A percentile compares a stretch with the other conserved stretches of the same genome.
Evolutionary conservation across 2,797 vertebrate species (phyloP).

Genomic region (Emys orbicularis): DNA sequence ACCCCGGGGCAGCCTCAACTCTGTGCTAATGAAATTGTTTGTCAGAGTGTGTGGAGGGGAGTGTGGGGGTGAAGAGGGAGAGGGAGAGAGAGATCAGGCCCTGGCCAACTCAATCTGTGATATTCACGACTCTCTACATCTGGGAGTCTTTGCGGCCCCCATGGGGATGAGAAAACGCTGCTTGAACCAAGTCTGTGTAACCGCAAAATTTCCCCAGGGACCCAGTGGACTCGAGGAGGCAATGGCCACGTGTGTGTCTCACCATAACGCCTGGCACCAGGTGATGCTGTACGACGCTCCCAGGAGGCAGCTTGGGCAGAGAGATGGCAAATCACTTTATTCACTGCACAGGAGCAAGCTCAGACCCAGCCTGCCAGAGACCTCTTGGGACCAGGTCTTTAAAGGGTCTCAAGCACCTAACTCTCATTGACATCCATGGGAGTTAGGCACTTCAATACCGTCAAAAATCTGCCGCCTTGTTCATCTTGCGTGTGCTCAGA

Average conservation of each 20-base stretch:
- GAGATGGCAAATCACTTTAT: not conserved
- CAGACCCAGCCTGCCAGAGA: no score
- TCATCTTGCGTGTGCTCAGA: not conserved
- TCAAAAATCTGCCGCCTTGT: not conserved
- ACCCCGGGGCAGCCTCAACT: no score
- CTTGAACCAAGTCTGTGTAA: not conserved
- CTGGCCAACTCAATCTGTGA: no score
- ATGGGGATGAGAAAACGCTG: not conserved
- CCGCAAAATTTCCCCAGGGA: not conserved
- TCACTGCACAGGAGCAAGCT: not conserved
- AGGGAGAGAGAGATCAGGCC: no score
- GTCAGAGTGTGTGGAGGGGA: no score
- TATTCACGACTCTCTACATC: no score
- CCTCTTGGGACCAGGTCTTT: no score
- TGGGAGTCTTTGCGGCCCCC: not conserved
- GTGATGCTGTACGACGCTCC: not conserved
- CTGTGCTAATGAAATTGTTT: no score
- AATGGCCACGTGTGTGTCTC: not conserved
- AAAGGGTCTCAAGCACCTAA: no score
- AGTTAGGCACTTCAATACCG: not conserved
- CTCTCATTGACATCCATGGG: not conserved
- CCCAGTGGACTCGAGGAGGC: not conserved
- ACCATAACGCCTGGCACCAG: no score
- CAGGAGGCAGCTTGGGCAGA: not conserved
- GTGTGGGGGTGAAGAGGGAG: no score